phyloP scores from a whole-genome alignment of 2,113 vertebrate genomes.

The cat (Felis catus) region F.catus_Fca126_mat1.0 CM031419.1:165719501-165720000 shows the following conservation, averaged over 20 bases:
- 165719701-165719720: neutral
- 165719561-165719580: neutral
- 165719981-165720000: neutral
- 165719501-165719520: neutral
- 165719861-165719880: neutral
- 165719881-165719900: slow-evolving; percentile 34
- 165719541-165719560: neutral
- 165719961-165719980: neutral
- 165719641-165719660: neutral
- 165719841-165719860: neutral
- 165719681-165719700: neutral
- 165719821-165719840: slow-evolving; percentile 7
- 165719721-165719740: neutral
- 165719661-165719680: neutral
- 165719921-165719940: neutral
- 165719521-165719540: neutral
- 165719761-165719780: slow-evolving; percentile 3
- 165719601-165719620: neutral
- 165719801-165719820: slow-evolving; percentile 27
- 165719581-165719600: neutral
- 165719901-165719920: slow-evolving; percentile 40
- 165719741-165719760: neutral
- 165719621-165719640: neutral
- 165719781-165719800: neutral
- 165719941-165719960: neutral